These are phyloP conservation scores for Cheilosia soror DNA, from an alignment of 2,888 invertebrate species.

Conservation along the genomic window DNA sequence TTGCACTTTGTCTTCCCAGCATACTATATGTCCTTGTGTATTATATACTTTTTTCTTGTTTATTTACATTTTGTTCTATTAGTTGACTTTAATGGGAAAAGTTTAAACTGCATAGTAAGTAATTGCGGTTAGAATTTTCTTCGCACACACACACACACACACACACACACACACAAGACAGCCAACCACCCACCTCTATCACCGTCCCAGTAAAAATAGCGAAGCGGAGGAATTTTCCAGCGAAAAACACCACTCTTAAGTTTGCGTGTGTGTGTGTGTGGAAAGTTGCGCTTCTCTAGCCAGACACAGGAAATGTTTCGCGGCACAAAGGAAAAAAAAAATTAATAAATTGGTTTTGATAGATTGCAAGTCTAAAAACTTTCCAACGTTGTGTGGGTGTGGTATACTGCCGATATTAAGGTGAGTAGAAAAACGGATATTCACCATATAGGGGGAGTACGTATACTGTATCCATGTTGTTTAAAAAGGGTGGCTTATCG, in stretches of 20 bases:
- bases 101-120: conserved; percentile 77
- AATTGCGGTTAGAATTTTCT: conserved; percentile 75
- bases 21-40: conserved; percentile 6
- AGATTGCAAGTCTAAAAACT: conserved; percentile 73
- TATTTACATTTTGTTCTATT: conserved; percentile 72
- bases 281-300: conserved; percentile 40
- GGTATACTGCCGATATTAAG: conserved; percentile 47
- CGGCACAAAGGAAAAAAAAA: conserved; percentile 69
- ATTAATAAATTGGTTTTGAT: conserved; percentile 76
- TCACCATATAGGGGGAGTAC: conserved; percentile 15
- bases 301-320: conserved; percentile 75
- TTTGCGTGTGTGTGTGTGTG: neutral
- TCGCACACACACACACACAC: conserved; percentile 36
- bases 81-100: conserved; percentile 77
- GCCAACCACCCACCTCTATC: conserved; percentile 1
- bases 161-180: conserved; percentile 35
- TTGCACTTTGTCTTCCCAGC: conserved; percentile 45
- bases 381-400: conserved; percentile 63
- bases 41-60: conserved; percentile 38
- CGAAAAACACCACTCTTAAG: conserved; percentile 49
- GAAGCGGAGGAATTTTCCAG: conserved; percentile 62
- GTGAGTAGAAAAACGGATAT: conserved; percentile 10
- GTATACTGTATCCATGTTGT: conserved; percentile 23
- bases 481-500: conserved; percentile 65
- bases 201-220: conserved; percentile 20